Conservation (phyloP, 2,888 invertebrate genomes). For the Lithophane socia region DNA sequence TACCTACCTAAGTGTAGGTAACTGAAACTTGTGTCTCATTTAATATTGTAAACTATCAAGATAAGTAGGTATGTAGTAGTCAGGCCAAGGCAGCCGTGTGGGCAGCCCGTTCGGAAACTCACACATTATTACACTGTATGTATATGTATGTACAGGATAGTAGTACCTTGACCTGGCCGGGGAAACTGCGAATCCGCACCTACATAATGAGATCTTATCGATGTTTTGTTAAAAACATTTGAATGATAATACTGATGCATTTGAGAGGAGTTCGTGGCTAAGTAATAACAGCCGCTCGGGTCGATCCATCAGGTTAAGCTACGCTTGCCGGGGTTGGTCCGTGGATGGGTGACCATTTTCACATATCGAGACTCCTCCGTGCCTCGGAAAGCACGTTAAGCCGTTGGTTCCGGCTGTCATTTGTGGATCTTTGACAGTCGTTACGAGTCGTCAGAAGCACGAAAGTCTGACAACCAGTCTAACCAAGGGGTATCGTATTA, state of each 20-base stretch:
- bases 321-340: too few relatives aligned
- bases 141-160: constrained; percentile 20
- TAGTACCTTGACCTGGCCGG: constrained; percentile 57
- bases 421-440: too few relatives aligned
- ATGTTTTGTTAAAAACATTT: neutral
- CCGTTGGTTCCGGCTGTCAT: too few relatives aligned
- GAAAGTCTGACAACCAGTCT: too few relatives aligned
- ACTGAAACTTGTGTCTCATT: constrained; percentile 7
- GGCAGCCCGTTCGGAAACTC: constrained; percentile 19
- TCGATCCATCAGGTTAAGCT: too few relatives aligned
- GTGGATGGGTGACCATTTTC: too few relatives aligned
- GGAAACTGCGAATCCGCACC: constrained; percentile 39
- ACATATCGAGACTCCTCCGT: too few relatives aligned
- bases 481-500: too few relatives aligned
- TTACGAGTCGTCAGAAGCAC: too few relatives aligned
- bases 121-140: constrained; percentile 2
- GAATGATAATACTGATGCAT: neutral
- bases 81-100: constrained; percentile 36
- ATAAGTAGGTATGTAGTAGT: neutral
- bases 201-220: constrained; percentile 6
- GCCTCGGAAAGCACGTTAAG: too few relatives aligned
- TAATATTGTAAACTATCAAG: constrained; percentile 26
- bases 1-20: neutral
- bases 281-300: too few relatives aligned
- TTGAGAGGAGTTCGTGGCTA: too few relatives aligned